A percentile compares a stretch with the other conserved stretches of the same genome.
These are phyloP conservation scores for Hypothenemus hampei DNA, from an alignment of 1,140 invertebrate species.

Conservation along the genomic window DNA sequence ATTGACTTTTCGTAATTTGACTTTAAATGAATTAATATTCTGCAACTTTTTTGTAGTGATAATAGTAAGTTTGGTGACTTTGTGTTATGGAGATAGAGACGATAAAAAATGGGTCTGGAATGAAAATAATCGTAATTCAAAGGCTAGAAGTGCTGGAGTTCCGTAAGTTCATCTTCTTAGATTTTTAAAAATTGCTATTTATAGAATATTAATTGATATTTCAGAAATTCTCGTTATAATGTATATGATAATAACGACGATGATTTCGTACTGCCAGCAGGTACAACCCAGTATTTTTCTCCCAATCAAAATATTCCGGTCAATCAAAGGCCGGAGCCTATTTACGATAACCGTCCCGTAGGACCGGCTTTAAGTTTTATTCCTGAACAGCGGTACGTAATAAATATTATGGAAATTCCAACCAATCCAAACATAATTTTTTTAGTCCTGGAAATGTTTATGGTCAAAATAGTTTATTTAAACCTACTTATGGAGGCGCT, in stretches of 20 bases:
- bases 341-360: background rate
- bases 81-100: constrained; percentile 20
- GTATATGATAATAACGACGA: constrained; percentile 15
- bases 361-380: background rate
- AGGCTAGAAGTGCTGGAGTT: constrained; percentile 9
- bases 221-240: constrained; percentile 7
- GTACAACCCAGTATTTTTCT: background rate
- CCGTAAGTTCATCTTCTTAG: constrained; percentile 8
- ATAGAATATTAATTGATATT: constrained; percentile 2
- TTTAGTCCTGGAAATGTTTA: constrained; percentile 35
- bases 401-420: constrained; percentile 2
- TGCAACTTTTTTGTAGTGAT: constrained; percentile 6
- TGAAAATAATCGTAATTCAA: constrained; percentile 31
- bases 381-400: constrained; percentile 7
- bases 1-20: background rate
- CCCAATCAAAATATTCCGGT: too few relatives aligned
- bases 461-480: background rate
- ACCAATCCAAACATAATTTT: background rate
- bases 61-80: background rate
- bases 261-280: too few relatives aligned
- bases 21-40: background rate
- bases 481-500: constrained; percentile 14
- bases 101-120: constrained; percentile 46
- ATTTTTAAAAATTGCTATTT: background rate
- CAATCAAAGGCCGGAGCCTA: too few relatives aligned